Base-by-base conservation (phyloP, 2,888 invertebrate genomes). In the Sminthurinus aureus region DNA sequence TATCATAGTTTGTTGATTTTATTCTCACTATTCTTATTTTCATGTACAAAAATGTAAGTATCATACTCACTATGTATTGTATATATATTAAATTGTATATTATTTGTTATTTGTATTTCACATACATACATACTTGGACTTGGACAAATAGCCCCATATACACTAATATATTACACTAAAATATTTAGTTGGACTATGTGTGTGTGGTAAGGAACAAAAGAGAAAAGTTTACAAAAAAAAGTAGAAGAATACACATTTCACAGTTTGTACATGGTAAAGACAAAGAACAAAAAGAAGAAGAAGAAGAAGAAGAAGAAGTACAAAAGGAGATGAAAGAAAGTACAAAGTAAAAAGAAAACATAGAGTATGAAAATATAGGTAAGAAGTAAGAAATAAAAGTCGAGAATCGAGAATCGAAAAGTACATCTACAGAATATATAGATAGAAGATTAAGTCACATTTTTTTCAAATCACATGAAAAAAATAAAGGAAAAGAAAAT, bases 281-380 rank as follows among this genome's bases (percentile, higher is more conserved):
- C 20, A n/a, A 69, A n/a, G n/a, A 11, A 24, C 20, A 13, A 15
- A 71, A 13, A 71, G 71, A 20, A 69, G n/a, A 69, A 69, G 69
- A 69, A 69, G 69, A 69, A 69, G 69, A 69, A 71, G 26, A 71
- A 71, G 15, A 71, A 13, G 12, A 26, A 24, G 71, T 24, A 71
- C 22, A 26, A 11, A 24, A 24, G 11, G 24, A 76, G 58, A 75
- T 18, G 76, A 58, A 58, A 22, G 58, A 75, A 6, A 50, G 74
- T 24, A 38, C 18, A 38, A 73, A 38, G 6, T 1, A 38, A 38
- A 38, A 38, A 38, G 38, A 38, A 38, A 38, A 38, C 38, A 38
- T 38, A 38, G 38, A 38, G 38, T 38, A 38, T 38, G 38, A 38
- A 74, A n/a, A 51, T 20, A 51, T 20, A 24, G 52, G 52, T 24